Conservation (phyloP, 2,888 invertebrate genomes). For the Cephalotes varians region DNA sequence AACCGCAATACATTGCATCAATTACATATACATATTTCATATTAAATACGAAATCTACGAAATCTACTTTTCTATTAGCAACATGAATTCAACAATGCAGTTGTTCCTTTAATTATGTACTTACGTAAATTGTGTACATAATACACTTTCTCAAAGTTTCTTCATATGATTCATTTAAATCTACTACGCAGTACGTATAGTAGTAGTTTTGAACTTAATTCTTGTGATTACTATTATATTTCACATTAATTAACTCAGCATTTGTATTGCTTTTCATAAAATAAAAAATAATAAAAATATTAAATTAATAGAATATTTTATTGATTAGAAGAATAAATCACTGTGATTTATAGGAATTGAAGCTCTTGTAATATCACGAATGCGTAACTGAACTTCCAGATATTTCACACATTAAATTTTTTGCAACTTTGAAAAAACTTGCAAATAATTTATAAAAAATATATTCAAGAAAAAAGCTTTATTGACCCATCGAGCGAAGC, state of each 20-base stretch:
- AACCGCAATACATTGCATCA: constrained; percentile 29
- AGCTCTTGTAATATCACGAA: neutral
- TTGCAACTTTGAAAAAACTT: neutral
- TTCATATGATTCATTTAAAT: neutral
- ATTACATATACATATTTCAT: constrained; percentile 35
- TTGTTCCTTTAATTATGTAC: neutral
- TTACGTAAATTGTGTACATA: neutral
- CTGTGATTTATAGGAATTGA: neutral
- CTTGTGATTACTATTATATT: neutral
- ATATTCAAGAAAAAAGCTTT: constrained; percentile 9
- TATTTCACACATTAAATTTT: neutral
- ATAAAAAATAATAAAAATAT: neutral
- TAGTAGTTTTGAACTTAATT: neutral
- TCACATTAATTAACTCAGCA: neutral
- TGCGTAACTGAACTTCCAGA: neutral
- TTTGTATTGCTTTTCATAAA: neutral
- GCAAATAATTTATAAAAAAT: neutral
- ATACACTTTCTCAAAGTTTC: neutral
- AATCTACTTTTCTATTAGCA: neutral
- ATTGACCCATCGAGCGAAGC: constrained; percentile 74
- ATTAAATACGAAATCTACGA: constrained; percentile 7
- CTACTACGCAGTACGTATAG: no score
- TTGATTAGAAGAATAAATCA: neutral
- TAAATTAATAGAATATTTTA: neutral
- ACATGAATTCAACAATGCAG: neutral